Percentiles rank a stretch among this genome's conserved stretches.
phyloP scores from a whole-genome alignment of 2,888 invertebrate genomes.

The Xylota segnis region DNA sequence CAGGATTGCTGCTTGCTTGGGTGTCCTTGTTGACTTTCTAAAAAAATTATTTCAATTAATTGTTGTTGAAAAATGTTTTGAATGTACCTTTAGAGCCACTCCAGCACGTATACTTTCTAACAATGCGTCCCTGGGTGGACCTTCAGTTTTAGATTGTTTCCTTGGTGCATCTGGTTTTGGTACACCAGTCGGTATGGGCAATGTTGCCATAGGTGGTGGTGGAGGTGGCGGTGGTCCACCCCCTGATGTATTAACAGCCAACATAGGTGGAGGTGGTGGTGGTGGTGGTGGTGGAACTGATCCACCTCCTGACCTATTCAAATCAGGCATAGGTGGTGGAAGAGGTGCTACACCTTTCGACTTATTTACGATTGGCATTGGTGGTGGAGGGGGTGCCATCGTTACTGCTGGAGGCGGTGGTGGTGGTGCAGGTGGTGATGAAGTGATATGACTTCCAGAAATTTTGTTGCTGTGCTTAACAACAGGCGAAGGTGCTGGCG shows the following conservation, averaged over 20 bases:
- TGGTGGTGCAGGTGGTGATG: slow-evolving; percentile 61
- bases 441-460: background rate
- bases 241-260: background rate
- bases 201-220: slow-evolving; percentile 59
- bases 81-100: slow-evolving; percentile 80
- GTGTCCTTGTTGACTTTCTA: slow-evolving; percentile 79
- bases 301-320: background rate
- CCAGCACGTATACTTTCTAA: slow-evolving; percentile 80
- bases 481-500: slow-evolving; percentile 19
- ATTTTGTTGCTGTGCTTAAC: background rate
- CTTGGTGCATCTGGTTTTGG: slow-evolving; percentile 36
- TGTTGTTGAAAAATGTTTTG: background rate
- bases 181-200: slow-evolving; percentile 59
- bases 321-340: slow-evolving; percentile 15
- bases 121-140: slow-evolving; percentile 79
- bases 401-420: slow-evolving; percentile 54
- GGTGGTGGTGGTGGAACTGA: slow-evolving; percentile 25
- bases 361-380: slow-evolving; percentile 2
- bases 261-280: slow-evolving; percentile 16
- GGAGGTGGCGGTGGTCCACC: slow-evolving; percentile 16
- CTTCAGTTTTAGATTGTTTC: slow-evolving; percentile 32
- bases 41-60: slow-evolving; percentile 32
- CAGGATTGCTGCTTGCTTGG: slow-evolving; percentile 5
- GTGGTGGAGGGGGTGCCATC: slow-evolving; percentile 10
- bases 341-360: slow-evolving; percentile 29